phyloP scores from a whole-genome alignment of 2,888 invertebrate genomes.

The Tuberolachnus salignus region DNA sequence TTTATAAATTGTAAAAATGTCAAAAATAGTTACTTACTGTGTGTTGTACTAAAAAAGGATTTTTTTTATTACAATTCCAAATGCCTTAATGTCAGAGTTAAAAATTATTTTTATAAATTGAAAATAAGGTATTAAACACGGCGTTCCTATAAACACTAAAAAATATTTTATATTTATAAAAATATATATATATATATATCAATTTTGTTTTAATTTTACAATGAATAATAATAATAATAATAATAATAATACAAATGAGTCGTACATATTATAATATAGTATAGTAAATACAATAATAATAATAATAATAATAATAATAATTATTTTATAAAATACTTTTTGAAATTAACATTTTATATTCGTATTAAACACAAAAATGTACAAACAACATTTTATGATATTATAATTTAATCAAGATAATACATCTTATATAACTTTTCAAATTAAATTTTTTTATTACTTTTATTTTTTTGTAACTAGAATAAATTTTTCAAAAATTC shows the following conservation, averaged over 20 bases:
- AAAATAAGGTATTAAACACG: too few species aligned
- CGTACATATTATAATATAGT: slow-evolving; percentile 16
- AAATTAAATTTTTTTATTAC: slow-evolving; percentile 24
- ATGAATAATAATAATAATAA: slow-evolving; percentile 41
- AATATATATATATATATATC: background rate
- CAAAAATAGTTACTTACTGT: too few species aligned
- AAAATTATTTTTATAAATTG: too few species aligned
- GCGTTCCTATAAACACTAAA: too few species aligned
- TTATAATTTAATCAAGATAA: background rate
- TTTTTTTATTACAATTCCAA: too few species aligned
- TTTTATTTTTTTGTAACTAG: slow-evolving; percentile 32
- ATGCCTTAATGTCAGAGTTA: too few species aligned
- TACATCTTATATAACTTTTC: slow-evolving; percentile 16
- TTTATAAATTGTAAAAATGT: too few species aligned
- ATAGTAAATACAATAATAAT: slow-evolving; percentile 20
- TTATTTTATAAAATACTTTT: slow-evolving; percentile 51
- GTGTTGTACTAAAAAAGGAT: too few species aligned
- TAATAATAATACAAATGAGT: slow-evolving; percentile 28
- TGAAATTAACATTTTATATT: slow-evolving; percentile 38
- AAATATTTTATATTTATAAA: too few species aligned
- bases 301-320: slow-evolving; percentile 14
- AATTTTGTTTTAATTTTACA: slow-evolving; percentile 39
- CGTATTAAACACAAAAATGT: slow-evolving; percentile 47
- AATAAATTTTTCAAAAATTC: slow-evolving; percentile 43
- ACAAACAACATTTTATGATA: slow-evolving; percentile 33